phyloP scores from a whole-genome alignment of 2,797 vertebrate species.

The Clarias laeviceps region DNA sequence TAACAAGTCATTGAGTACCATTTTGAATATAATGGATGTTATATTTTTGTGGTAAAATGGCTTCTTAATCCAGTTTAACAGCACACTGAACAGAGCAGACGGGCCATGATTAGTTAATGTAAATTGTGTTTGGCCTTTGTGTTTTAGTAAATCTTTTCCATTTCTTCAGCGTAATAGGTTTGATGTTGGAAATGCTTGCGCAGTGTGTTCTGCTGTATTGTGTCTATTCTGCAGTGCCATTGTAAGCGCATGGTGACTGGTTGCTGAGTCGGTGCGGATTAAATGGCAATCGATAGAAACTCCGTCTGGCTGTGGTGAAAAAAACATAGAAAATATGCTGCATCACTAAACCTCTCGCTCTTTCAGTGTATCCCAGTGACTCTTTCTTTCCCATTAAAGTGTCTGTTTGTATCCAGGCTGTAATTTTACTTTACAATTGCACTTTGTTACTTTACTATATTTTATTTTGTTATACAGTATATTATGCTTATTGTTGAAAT shows the following conservation, averaged over 20 bases:
- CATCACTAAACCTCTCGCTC: conserved; percentile 12
- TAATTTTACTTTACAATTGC: not conserved
- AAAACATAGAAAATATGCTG: conserved; percentile 8
- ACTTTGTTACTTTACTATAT: not conserved
- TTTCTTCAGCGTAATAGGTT: conserved; percentile 4
- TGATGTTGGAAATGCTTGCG: not conserved
- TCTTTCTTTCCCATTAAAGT: not conserved
- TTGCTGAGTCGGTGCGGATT: conserved; percentile 32
- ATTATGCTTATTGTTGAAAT: not conserved
- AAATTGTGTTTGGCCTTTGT: not conserved
- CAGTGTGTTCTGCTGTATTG: not conserved
- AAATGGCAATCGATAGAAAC: conserved; percentile 34
- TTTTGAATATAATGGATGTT: conserved; percentile 5
- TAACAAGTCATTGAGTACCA: conserved; percentile 3
- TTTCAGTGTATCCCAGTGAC: not conserved
- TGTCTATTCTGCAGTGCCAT: not conserved
- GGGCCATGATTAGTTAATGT: not conserved
- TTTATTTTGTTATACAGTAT: not conserved
- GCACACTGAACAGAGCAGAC: conserved; percentile 1
- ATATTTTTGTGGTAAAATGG: conserved; percentile 16
- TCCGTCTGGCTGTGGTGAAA: conserved; percentile 7
- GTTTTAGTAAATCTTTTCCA: not conserved
- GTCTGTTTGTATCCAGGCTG: not conserved
- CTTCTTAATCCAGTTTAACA: conserved; percentile 6
- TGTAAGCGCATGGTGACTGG: conserved; percentile 14